Base-by-base conservation (phyloP, 2,113 vertebrate genomes). In the Paracanthobrama guichenoti region DNA sequence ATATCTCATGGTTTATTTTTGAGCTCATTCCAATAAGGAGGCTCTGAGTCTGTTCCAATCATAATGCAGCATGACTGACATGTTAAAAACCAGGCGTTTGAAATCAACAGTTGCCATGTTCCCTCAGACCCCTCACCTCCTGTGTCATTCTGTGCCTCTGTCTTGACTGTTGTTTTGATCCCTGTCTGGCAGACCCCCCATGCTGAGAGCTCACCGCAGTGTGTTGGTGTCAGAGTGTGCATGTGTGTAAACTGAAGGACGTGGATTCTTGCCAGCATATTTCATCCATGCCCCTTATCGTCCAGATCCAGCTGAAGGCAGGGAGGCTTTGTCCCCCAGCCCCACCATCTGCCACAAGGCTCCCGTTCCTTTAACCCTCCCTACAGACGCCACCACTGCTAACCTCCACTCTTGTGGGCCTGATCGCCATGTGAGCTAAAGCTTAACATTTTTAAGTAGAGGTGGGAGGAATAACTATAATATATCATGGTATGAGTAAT, bases 201-300 rank as follows among this genome's bases (percentile, higher is more conserved):
- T 79, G 69, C 87, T 71, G 75, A 75, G 64, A 4, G 48, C 39
- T 82, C 79, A 81, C n/a, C 39, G 46, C 26, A 50, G 67, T 77
- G 66, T 44, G 64, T 28, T 79, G 76, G 50, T 85, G 79, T 48
- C 35, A 46, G 57, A 44, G 78, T 78, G 55, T 76, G 76, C 72
- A n/a, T 84, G 82, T 78, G 74, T 50, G 74, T 50, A 20, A 55
- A 13, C 89, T 94, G 93, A 94, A 94, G 92, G 93, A 93, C 93
- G 81, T 94, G 94, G 93, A 93, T 88, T 81, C 55, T 82, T 90
- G 94, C 93, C 94, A 95, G 91, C 88, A 77, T 90, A 90, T 94
- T 93, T 94, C 90, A 90, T 90, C 91, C 91, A 90, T 90, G 84
- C 90, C 87, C 81, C 90, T 91, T 92, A 92, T 92, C 92, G 89